Evolutionary conservation across 2,113 vertebrate species (phyloP), one percentile per base, ranked within the genome.

Genomic region (Hippocampus zosterae): DNA sequence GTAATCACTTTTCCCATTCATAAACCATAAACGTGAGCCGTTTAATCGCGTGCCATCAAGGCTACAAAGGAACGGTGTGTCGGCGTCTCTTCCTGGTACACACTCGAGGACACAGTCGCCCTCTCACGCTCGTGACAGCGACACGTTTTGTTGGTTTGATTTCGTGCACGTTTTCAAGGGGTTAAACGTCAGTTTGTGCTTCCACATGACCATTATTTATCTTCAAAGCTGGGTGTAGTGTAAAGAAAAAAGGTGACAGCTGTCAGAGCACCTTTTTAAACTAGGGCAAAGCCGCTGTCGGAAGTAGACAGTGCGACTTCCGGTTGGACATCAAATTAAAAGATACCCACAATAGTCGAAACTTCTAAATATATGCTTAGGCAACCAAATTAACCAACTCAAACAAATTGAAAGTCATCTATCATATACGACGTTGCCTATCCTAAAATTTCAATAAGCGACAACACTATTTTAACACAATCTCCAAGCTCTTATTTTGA

Each of bases 51-150:
- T 13, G 15, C 13, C 19, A 57, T 65, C 60, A 25, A 63, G 8
- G 57, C 40, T 18, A 0, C 41, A 72, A 68, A 70, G 79, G 56
- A 59, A 78, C 62, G 27, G 29, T 73, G 80, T 77, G 63, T 50
- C 42, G 63, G 83, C 65, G 29, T 81, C 65, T 78, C 86, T 88
- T 90, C 86, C 89, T 89, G 85, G 79, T 87, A 60, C 62, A 59
- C 66, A 9, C 27, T 57, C 21, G 5, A 55, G 68, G 56, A 76
- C 70, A 65, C 68, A 16, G 23, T 25, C 40, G 60, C 13, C 60
- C 8, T n/a, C 59, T 5, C 61, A n/a, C 44, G 25, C 25, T 52
- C 25, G 18, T 52, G 12, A 42, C 63, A 18, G 11, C 41, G 6
- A 46, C 63, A 3, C n/a, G 8, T 44, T 65, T 16, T 15, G 15